Evolutionary conservation across 2,113 vertebrate species (phyloP).

Genomic region (Erythrolamprus reginae): DNA sequence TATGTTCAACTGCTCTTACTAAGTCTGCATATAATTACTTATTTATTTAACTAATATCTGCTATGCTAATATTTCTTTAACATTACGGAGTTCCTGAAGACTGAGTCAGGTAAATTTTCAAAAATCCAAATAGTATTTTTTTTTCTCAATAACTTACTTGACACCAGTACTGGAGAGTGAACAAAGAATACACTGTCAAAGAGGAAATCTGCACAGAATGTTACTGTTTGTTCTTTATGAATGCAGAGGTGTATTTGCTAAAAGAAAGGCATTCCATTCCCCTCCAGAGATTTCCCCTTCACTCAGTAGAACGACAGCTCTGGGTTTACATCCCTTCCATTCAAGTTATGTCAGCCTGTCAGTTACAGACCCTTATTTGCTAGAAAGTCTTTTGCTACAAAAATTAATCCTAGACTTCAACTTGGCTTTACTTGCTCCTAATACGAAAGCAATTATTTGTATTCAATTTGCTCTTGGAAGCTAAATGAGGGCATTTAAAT

Average conservation of each 20-base stretch:
- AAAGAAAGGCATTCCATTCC: constrained; percentile 67
- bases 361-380: constrained; percentile 39
- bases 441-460: background rate
- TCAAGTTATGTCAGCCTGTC: constrained; percentile 32
- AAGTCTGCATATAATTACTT: background rate
- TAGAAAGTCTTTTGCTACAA: constrained; percentile 38
- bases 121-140: constrained; percentile 43
- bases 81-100: constrained; percentile 15
- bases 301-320: constrained; percentile 51
- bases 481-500: background rate
- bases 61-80: constrained; percentile 21
- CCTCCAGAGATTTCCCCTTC: constrained; percentile 63
- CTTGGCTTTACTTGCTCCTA: background rate
- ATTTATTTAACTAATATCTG: background rate
- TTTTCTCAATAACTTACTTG: constrained; percentile 49
- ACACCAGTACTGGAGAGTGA: constrained; percentile 62
- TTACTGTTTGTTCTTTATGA: constrained; percentile 63
- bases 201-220: constrained; percentile 64
- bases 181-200: constrained; percentile 70
- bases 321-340: constrained; percentile 48
- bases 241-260: constrained; percentile 64
- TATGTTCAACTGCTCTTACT: background rate
- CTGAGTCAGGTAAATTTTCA: constrained; percentile 34
- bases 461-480: constrained; percentile 4
- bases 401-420: constrained; percentile 30